Conservation (phyloP, 2,888 invertebrate genomes). For the Endotricha flammealis region DNA sequence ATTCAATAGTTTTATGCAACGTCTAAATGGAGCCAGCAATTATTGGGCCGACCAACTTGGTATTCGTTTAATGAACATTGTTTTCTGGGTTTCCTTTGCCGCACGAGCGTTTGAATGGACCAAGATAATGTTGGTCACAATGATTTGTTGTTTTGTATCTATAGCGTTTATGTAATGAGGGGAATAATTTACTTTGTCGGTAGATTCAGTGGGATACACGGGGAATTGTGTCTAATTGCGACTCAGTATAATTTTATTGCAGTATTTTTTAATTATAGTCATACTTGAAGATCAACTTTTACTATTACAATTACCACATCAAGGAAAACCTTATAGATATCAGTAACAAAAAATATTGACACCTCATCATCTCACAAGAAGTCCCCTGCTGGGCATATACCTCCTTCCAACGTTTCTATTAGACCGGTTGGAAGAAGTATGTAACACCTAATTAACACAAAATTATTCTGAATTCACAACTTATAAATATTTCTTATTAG, state of each 20-base stretch:
- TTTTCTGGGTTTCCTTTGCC: constrained; percentile 48
- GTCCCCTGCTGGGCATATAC: too few species aligned
- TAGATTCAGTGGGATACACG: constrained; percentile 5
- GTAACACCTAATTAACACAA: too few species aligned
- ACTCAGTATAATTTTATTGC: too few species aligned
- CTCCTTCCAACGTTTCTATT: too few species aligned
- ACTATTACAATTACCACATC: too few species aligned
- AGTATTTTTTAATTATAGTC: too few species aligned
- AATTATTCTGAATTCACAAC: too few species aligned
- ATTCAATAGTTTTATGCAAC: constrained; percentile 57
- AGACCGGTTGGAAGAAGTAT: too few species aligned
- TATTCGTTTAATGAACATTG: constrained; percentile 75
- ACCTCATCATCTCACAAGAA: too few species aligned
- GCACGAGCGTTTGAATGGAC: constrained; percentile 41
- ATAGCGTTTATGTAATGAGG: constrained; percentile 33
- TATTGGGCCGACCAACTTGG: constrained; percentile 60
- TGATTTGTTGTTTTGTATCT: constrained; percentile 49
- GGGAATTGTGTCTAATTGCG: constrained; percentile 5
- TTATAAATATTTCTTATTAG: too few species aligned
- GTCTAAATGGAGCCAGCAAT: constrained; percentile 52
- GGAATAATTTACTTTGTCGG: constrained; percentile 21
- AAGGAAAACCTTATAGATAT: too few species aligned
- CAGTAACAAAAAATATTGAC: too few species aligned
- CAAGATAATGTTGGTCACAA: constrained; percentile 45
- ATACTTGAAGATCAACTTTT: constrained; percentile 1